Evolutionary conservation across 2,113 vertebrate genomes (phyloP), one percentile per base, ranked within the genome.

Genomic region (Tinamus guttatus): DNA sequence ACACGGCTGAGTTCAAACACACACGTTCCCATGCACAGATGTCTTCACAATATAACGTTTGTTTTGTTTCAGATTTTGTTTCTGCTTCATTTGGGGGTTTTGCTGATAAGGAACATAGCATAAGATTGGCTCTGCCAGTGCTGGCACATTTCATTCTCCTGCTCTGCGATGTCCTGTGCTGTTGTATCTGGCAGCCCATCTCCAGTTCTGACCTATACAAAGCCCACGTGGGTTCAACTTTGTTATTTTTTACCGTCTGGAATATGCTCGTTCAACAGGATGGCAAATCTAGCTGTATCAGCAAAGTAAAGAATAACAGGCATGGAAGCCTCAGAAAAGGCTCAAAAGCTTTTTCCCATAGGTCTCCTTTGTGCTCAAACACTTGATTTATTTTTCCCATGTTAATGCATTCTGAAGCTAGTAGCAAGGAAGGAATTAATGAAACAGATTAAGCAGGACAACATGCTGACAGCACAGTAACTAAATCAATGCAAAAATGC

Each of bases 311-410:
- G 94, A 94, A 95, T 94, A 97, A 97, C 89, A 94, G 92, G 82
- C 96, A 94, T 90, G 90, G 93, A 95, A 95, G 93, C 90, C 85
- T 94, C 90, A 90, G 95, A 94, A 94, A 88, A 87, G 78, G 40
- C 92, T 92, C 88, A 81, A 81, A 92, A 89, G 93, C 92, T 95
- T 85, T 95, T 96, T 96, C 96, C 95, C 95, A 96, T 92, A 96
- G 90, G 94, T 94, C 90, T 85, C 76, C 88, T 95, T 96, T 97
- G 94, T 95, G 90, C 90, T 87, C 90, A 82, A 81, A 87, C 86
- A 89, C 93, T 95, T 95, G 95, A 96, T 96, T 96, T 96, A 90
- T 95, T 93, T 96, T 96, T 93, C 95, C 93, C 88, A 77, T 89
- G 94, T 90, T 95, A 93, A 92, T 69, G 81, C 89, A 92, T 95